Base-by-base conservation (phyloP, 1,140 invertebrate genomes). In the Listronotus bonariensis region DNA sequence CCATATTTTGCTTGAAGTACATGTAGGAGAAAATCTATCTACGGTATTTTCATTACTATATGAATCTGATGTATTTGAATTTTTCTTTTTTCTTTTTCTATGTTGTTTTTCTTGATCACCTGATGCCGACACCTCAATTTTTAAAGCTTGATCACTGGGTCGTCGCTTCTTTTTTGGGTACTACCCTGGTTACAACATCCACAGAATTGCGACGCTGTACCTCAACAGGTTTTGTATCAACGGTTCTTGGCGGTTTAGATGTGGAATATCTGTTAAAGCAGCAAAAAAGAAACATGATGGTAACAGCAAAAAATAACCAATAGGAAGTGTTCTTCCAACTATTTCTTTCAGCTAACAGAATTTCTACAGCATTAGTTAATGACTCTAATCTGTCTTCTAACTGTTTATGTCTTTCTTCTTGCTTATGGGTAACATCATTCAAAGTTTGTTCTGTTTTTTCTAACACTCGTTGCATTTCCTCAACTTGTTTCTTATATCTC, bases 401-500 rank as follows among this genome's bases (percentile, higher is more conserved):
- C 52, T 85, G 84, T 58, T 85, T 83, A 49, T 84, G 81, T 69
- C 91, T 89, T 67, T 92, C 90, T 54, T 88, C 86, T 34, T 85
- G 84, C 67, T 87, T 87, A 40, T 84, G 84, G 11, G 86, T 85
- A 70, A 92, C 88, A 66, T 93, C 91, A 43, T 86, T 87, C 76
- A 93, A 83, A 15, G 88, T 86, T 2, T 82, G 79, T 42, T 93
- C 84, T 0, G 92, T 93, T 66, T 91, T 89, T 70, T 95, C 91
- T 58, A 96, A 86, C 4, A 89, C 87, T 60, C 86, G 85, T 77
- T 95, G 91, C 87, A 95, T 92, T 75, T 98, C 95, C 78, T 98
- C 96, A 32, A 96, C 93, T 82, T 99, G 96, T 65, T 93, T 93
- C 70, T 97, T 96, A 79, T 98, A 98, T 42, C 95, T 84, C 38